Evolutionary conservation across 2,888 invertebrate genomes (phyloP), one percentile per base, ranked within the genome.

Genomic region (Hirtodrosophila confusa): DNA sequence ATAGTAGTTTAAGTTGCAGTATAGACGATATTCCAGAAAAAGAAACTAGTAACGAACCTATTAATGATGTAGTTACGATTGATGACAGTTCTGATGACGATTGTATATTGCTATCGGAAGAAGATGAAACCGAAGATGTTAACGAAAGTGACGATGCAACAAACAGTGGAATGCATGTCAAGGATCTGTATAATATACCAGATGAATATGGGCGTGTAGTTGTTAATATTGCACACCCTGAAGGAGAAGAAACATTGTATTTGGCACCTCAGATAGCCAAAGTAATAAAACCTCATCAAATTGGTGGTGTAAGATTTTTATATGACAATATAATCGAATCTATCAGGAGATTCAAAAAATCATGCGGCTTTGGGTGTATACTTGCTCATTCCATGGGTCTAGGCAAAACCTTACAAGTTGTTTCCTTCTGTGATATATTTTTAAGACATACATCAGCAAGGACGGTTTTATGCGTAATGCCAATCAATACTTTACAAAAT

Each of bases 341-440:
- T 17, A 94, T 96, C 43, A 95, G 95, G 67, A 93, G 98, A 76
- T 99, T 96, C 91, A 96, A 96, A 56, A 96, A 94, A 11, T 96
- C 96, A 0, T 94, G 95, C 3, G 99, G 99, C 9, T 98, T 99
- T 91, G 99, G 99, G 10, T 99, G 99, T 91, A 99, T 99, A 84
- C 93, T 99, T 53, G 99, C 99, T 0, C 99, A 99, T 93, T 98
- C 98, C 43, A 99, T 99, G 99, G 99, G 99, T 1, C 93, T 99
- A 29, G 99, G 99, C n/a, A 99, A 99, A 93, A 99, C 99, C 0
- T 93, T 99, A 61, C 97, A 96, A 93, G 96, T 99, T 58, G 97
- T 99, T 57, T 97, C 97, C 74, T 99, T 99, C 92, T 96, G 97
- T 90, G 99, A 99, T 92, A 96, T 99, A 85, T 98, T 99, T 92